Evolutionary conservation across 2,113 vertebrate species (phyloP).

Genomic region (Cnemophilus loriae): DNA sequence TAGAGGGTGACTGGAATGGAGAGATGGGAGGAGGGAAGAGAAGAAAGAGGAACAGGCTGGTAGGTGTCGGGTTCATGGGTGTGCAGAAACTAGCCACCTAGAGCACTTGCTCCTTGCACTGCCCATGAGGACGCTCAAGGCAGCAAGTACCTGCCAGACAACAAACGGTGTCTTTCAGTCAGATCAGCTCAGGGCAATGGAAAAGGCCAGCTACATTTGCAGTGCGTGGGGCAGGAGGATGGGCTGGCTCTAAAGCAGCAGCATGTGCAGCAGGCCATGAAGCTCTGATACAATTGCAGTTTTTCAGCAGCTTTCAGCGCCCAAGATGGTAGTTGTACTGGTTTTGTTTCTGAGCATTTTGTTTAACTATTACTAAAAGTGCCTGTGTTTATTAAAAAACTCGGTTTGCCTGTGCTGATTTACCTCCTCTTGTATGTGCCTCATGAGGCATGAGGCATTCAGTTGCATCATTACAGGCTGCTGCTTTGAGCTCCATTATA

Average conservation of each 20-base stretch:
- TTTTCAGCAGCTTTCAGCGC: not conserved
- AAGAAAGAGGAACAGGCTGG: not conserved
- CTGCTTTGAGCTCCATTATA: not conserved
- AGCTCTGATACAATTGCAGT: not conserved
- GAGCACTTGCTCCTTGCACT: not conserved
- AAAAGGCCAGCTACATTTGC: not conserved
- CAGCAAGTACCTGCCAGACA: not conserved
- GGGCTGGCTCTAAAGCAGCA: not conserved
- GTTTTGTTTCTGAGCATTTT: not conserved
- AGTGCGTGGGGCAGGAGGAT: not conserved
- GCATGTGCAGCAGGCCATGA: not conserved
- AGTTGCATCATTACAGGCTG: not conserved
- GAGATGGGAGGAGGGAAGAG: not conserved
- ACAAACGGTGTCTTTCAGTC: not conserved
- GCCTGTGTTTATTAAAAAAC: not conserved
- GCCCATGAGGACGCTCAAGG: rapidly evolving
- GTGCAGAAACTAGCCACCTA: not conserved
- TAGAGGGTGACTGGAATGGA: not conserved
- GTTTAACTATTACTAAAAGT: not conserved
- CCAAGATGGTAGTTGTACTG: not conserved
- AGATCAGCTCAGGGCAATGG: not conserved
- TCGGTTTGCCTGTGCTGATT: not conserved
- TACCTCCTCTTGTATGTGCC: not conserved
- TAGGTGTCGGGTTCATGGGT: not conserved
- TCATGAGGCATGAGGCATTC: not conserved